A percentile compares a stretch with the other conserved stretches of the same genome.
Conservation (phyloP, 2,888 invertebrate species). For the Pteria penguin region DNA sequence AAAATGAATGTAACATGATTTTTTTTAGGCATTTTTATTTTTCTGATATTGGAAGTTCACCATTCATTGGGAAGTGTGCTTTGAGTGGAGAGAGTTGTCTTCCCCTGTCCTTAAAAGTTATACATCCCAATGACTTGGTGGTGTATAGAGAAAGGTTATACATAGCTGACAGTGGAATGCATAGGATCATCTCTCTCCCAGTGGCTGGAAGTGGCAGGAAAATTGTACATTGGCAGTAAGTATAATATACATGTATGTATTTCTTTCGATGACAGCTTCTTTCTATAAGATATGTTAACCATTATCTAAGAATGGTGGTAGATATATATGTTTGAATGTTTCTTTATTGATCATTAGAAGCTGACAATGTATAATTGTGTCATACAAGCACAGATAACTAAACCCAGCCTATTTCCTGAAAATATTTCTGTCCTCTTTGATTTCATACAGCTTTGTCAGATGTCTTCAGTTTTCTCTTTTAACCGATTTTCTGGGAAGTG, state of each 20-base stretch:
- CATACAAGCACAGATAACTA: too few species aligned
- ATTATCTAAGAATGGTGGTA: too few species aligned
- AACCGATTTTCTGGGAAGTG: too few species aligned
- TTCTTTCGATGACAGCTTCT: too few species aligned
- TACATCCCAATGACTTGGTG: conserved; percentile 25
- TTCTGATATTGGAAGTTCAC: conserved; percentile 19
- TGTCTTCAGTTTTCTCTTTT: too few species aligned
- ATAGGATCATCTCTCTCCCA: not conserved
- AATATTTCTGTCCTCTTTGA: too few species aligned
- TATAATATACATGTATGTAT: not conserved
- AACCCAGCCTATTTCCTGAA: too few species aligned
- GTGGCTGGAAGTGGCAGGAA: not conserved
- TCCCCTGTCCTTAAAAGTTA: not conserved
- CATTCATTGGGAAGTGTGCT: conserved; percentile 21
- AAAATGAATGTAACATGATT: not conserved
- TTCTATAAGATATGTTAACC: too few species aligned
- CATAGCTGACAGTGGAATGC: not conserved
- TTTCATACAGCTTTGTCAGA: too few species aligned
- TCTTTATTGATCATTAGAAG: too few species aligned
- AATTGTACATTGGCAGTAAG: not conserved
- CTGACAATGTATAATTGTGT: too few species aligned
- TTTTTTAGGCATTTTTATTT: conserved; percentile 28
- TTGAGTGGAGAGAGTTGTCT: conserved; percentile 25
- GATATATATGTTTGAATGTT: too few species aligned
- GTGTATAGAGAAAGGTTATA: conserved; percentile 12